Conservation (phyloP, 2,113 vertebrate species). For the Triplophysa tibetana region DNA sequence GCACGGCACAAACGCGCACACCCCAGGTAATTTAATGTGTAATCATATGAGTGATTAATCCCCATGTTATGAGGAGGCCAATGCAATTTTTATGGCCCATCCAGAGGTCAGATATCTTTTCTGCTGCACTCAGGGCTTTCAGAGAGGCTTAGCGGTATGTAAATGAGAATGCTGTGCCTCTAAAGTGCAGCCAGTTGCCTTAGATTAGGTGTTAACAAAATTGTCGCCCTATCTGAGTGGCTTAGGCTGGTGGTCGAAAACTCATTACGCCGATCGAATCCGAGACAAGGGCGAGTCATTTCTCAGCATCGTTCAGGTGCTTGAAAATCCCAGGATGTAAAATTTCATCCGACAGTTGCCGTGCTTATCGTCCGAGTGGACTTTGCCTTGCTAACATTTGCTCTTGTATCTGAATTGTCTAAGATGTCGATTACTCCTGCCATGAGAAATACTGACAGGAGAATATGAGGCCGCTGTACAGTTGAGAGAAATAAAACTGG, state of each 20-base stretch:
- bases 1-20: slow-evolving; percentile 49
- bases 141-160: slow-evolving; percentile 57
- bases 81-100: slow-evolving; percentile 62
- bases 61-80: slow-evolving; percentile 57
- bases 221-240: slow-evolving; percentile 55
- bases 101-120: slow-evolving; percentile 65
- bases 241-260: slow-evolving; percentile 57
- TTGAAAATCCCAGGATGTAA: slow-evolving; percentile 48
- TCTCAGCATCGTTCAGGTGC: slow-evolving; percentile 36
- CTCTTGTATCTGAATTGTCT: not conserved
- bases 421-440: not conserved
- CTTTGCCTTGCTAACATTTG: slow-evolving; percentile 18
- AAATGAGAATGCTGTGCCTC: slow-evolving; percentile 58
- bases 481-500: not conserved
- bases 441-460: not conserved
- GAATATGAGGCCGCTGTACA: not conserved
- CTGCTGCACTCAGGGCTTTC: slow-evolving; percentile 63
- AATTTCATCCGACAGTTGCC: slow-evolving; percentile 14
- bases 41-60: slow-evolving; percentile 65
- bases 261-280: slow-evolving; percentile 59
- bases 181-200: slow-evolving; percentile 50
- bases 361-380: slow-evolving; percentile 1
- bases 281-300: slow-evolving; percentile 54
- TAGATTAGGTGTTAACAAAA: slow-evolving; percentile 60
- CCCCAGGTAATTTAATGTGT: slow-evolving; percentile 63